Percentiles rank a stretch among this genome's conserved stretches.
These are phyloP conservation scores for Nemopilema nomurai DNA, from an alignment of 30 jellyfish, hydroid and myxozoan genomes.

Conservation along the genomic window DNA sequence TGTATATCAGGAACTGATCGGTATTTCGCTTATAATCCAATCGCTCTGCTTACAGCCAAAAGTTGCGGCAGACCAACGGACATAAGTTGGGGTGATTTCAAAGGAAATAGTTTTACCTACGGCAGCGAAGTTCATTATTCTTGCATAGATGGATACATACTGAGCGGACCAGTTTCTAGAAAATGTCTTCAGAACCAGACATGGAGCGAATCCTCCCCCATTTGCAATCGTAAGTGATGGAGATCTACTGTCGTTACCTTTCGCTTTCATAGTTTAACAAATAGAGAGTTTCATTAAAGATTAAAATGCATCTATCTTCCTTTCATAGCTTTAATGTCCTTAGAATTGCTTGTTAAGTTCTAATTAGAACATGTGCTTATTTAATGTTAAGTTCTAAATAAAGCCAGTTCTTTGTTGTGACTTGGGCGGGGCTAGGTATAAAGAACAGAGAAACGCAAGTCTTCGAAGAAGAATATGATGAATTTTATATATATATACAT, in stretches of 20 bases:
- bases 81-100: slow-evolving; percentile 5
- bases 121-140: neutral
- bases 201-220: slow-evolving; percentile 19
- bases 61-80: slow-evolving; percentile 52
- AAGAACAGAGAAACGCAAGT: no score
- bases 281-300: neutral
- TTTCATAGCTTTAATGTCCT: no score
- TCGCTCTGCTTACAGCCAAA: slow-evolving; percentile 20
- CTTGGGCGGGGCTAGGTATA: no score
- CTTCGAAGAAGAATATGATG: no score
- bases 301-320: no score
- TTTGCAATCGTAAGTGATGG: slow-evolving; percentile 23
- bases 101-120: neutral
- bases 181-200: slow-evolving; percentile 2
- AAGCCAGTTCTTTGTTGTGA: no score
- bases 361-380: no score
- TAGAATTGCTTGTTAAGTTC: no score
- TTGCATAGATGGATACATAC: slow-evolving; percentile 13
- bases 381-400: no score
- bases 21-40: no score
- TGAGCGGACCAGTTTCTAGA: neutral
- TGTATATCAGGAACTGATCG: no score
- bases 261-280: neutral
- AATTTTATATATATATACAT: no score
- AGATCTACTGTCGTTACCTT: neutral